phyloP scores from a whole-genome alignment of 1,140 invertebrate genomes.

The Drosophila carrolli region DNA sequence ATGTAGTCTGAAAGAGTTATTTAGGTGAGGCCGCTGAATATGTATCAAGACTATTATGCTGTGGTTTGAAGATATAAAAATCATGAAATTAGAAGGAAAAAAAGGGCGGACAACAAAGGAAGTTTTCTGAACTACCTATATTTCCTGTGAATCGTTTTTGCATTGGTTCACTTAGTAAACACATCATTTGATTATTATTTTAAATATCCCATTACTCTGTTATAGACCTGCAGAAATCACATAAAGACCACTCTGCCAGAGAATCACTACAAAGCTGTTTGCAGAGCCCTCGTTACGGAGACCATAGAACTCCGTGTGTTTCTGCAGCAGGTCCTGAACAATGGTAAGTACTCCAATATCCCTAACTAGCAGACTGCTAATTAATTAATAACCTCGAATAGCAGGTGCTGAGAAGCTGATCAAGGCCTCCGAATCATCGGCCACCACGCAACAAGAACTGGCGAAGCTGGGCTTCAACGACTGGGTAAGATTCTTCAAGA shows the following conservation, averaged over 20 bases:
- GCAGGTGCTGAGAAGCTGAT: conserved; percentile 86
- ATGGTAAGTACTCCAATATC: conserved; percentile 66
- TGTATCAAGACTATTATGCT: background rate
- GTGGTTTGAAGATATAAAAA: background rate
- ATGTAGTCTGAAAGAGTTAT: background rate
- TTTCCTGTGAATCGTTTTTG: background rate
- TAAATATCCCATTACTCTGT: background rate
- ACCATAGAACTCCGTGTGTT: conserved; percentile 95
- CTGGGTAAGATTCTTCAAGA: conserved; percentile 88
- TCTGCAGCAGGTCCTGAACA: conserved; percentile 91
- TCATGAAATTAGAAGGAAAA: too few relatives aligned
- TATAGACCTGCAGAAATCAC: conserved; percentile 78
- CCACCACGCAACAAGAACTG: conserved; percentile 88
- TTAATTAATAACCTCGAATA: conserved; percentile 1
- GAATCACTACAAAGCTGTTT: conserved; percentile 95
- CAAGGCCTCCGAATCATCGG: conserved; percentile 85
- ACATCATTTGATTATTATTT: background rate
- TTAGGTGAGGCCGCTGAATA: too few relatives aligned
- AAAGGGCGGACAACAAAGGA: too few relatives aligned
- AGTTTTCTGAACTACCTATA: too few relatives aligned
- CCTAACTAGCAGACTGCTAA: background rate
- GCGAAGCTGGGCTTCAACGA: conserved; percentile 93
- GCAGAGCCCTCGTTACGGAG: conserved; percentile 95
- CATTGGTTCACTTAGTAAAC: background rate
- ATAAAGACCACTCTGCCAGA: conserved; percentile 86